Evolutionary conservation across 2,888 invertebrate species (phyloP), one percentile per base, ranked within the genome.

Genomic region (Xestia ashworthii): DNA sequence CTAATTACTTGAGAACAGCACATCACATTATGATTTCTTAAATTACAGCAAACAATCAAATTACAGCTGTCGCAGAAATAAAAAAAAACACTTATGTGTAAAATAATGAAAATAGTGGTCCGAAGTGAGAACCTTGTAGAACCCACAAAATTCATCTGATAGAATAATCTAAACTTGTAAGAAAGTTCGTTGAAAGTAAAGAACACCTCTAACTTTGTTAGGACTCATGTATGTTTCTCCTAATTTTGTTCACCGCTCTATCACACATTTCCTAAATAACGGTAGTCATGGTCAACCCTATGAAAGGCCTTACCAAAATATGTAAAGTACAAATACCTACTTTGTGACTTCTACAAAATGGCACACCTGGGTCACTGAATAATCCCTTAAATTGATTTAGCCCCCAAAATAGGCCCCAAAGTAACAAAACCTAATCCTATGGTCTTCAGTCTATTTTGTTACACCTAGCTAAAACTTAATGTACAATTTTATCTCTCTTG

Each of bases 221-320:
- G 0, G 14, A 44, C 22, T 32, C 6, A 12, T 44, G 3, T 25
- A 44, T 62, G 0, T 62, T 64, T 32, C 44, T 4, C 12, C 11
- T 25, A 11, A 44, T 22, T 22, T 25, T 3, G 6, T 25, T 58
- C 70, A 9, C 46, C 6, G 6, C 46, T 22, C 9, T 14, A n/a
- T 6, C 9, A 25, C 25, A 22, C 6, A 12, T 4, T 50, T 46
- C 14, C 9, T 1, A 19, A n/a, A 14, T 3, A 19, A 25, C 44
- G 50, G 12, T 16, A 16, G 25, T 16, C 11, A 22, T 58, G n/a
- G 41, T 38, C 19, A 60, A 60, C 50, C 25, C n/a, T 32, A 38
- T 50, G 6, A 41, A 80, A 73, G 11, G 53, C 46, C 19, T 67
- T 0, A 53, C 25, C 14, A 25, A 46, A 62, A 80, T 53, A 60